Evolutionary conservation across 2,113 vertebrate species (phyloP), one percentile per base, ranked within the genome.

Genomic region (Progne subis): DNA sequence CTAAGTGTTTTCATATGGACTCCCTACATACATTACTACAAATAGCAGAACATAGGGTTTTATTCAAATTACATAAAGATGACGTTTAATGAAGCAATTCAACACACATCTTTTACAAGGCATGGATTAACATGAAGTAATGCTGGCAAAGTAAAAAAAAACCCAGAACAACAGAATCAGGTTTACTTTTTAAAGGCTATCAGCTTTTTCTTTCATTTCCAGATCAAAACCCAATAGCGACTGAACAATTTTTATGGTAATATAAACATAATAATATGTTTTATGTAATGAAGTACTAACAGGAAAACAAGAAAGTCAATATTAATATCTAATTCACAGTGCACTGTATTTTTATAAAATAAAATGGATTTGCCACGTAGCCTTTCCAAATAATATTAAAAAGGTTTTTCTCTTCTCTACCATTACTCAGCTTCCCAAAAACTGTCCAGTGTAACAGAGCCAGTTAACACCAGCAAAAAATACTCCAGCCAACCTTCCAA

Each of bases 201-300:
- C 10, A 64, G 37, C 26, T 67, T 85, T 76, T 92, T 47, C 43
- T 71, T 80, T 88, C 5, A 28, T 31, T 74, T 94, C 63, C 77
- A 61, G 49, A 94, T 93, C 56, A 77, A 59, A 93, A 44, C 8
- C 63, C 68, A 65, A 7, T 12, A 78, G 37, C 14, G 10, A 57
- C 39, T 46, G 67, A 78, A 53, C 12, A 86, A 32, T 39, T 84
- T 82, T 83, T 63, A 71, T 50, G 39, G 34, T 15, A 56, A 44
- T 39, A 72, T 50, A 90, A 93, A 86, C n/a, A n/a, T n/a, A n/a
- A n/a, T n/a, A n/a, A n/a, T n/a, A n/a, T 95, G 60, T 49, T 95
- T 57, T 53, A 87, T 65, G 72, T 78, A 88, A 84, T 75, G 39
- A 85, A 63, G 34, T 39, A 57, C 25, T 43, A 95, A 72, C 50